These are phyloP conservation scores for Leptinotarsa undecemlineata DNA, from an alignment of 1,140 invertebrate genomes.

Conservation along the genomic window DNA sequence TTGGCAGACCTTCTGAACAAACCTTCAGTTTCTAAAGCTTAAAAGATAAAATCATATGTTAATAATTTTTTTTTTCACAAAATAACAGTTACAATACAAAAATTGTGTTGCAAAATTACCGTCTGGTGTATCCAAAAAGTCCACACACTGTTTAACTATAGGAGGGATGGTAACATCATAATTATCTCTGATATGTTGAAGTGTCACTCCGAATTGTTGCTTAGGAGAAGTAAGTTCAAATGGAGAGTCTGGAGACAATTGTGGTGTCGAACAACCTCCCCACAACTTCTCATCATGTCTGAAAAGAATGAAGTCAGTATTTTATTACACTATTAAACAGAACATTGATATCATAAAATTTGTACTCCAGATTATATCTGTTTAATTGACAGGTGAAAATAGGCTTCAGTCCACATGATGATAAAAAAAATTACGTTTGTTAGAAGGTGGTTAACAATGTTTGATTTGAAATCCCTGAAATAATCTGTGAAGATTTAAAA, in stretches of 20 bases:
- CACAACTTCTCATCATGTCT: conserved; percentile 51
- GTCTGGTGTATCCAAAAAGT: conserved; percentile 86
- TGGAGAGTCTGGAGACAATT: conserved; percentile 38
- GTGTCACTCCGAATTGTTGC: conserved; percentile 91
- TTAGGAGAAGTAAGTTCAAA: conserved; percentile 65
- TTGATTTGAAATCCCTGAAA: too few relatives aligned
- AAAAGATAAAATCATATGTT: conserved; percentile 32
- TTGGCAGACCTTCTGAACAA: conserved; percentile 92
- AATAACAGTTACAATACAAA: background rate
- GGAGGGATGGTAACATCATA: conserved; percentile 84
- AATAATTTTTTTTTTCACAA: background rate
- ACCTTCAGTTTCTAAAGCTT: conserved; percentile 92
- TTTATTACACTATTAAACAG: too few relatives aligned
- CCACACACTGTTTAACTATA: conserved; percentile 85
- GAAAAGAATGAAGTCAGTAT: conserved; percentile 15
- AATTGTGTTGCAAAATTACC: conserved; percentile 59
- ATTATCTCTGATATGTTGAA: conserved; percentile 88
- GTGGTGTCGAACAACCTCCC: conserved; percentile 38
- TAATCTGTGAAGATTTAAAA: too few relatives aligned
- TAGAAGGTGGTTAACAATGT: too few relatives aligned
- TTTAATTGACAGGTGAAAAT: too few relatives aligned
- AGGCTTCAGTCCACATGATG: too few relatives aligned
- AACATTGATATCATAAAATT: too few relatives aligned
- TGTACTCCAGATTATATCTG: too few relatives aligned
- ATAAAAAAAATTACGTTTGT: too few relatives aligned